Conservation (phyloP, 2,888 invertebrate species). For the Bombylius discolor region DNA sequence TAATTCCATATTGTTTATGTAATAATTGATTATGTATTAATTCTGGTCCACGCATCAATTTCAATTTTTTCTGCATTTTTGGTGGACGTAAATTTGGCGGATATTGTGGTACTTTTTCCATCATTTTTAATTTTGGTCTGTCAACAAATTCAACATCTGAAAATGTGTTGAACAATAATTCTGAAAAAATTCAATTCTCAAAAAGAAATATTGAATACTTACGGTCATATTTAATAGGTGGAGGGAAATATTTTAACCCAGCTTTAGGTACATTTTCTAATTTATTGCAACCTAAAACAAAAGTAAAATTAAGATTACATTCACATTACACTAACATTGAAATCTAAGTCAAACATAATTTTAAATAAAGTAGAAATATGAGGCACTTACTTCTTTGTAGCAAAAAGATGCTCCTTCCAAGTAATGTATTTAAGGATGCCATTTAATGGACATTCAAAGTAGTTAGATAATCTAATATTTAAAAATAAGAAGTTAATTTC, state of each 20-base stretch:
- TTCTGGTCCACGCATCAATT: constrained; percentile 88
- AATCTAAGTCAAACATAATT: too few species aligned
- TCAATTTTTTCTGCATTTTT: constrained; percentile 72
- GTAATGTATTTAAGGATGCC: too few species aligned
- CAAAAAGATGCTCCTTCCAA: too few species aligned
- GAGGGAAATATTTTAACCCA: constrained; percentile 56
- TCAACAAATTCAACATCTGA: constrained; percentile 62
- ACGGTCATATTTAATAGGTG: constrained; percentile 57
- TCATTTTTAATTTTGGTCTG: constrained; percentile 50
- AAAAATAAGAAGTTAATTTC: too few species aligned
- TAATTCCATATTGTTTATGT: constrained; percentile 85
- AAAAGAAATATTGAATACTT: constrained; percentile 23
- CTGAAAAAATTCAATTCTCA: background rate
- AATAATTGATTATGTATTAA: constrained; percentile 67
- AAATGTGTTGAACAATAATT: background rate
- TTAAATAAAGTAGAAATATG: too few species aligned
- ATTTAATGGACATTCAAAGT: too few species aligned
- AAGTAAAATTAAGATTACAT: too few species aligned
- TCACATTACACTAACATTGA: too few species aligned
- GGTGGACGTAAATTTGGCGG: constrained; percentile 55
- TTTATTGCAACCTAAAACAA: too few species aligned
- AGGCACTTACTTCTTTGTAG: too few species aligned
- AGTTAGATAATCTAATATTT: too few species aligned
- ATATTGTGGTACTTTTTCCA: constrained; percentile 61
- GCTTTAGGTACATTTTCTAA: constrained; percentile 26